Conservation (phyloP, 2,888 invertebrate genomes). For the Megaustenia siamemsis region DNA sequence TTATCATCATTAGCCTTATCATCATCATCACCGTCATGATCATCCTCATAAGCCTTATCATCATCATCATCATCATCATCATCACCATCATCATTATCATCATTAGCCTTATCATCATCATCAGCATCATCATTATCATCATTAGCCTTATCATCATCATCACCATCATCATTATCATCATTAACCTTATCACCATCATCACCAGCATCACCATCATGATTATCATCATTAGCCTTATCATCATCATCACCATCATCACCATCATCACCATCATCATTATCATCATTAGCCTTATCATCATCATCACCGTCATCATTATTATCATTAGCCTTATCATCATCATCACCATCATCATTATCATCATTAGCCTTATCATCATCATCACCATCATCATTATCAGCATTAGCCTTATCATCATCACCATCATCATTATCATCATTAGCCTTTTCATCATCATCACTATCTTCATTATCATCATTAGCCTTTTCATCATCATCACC, state of each 20-base stretch:
- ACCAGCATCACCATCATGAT: too few species aligned
- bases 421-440: too few species aligned
- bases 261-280: neutral
- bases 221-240: too few species aligned
- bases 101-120: too few species aligned
- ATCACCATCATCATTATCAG: neutral
- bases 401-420: too few species aligned
- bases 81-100: constrained; percentile 24
- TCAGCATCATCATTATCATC: too few species aligned
- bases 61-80: neutral
- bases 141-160: neutral
- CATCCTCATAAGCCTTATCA: neutral
- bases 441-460: too few species aligned
- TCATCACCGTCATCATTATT: neutral
- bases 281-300: neutral
- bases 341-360: constrained; percentile 10
- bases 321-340: neutral
- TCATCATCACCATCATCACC: too few species aligned
- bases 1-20: constrained; percentile 9
- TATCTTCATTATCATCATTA: too few species aligned
- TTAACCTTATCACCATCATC: too few species aligned
- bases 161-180: too few species aligned
- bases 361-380: constrained; percentile 34
- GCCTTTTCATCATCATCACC: too few species aligned
- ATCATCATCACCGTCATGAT: neutral